Evolutionary conservation across 2,113 vertebrate species (phyloP).

Genomic region (Pionites leucogaster): DNA sequence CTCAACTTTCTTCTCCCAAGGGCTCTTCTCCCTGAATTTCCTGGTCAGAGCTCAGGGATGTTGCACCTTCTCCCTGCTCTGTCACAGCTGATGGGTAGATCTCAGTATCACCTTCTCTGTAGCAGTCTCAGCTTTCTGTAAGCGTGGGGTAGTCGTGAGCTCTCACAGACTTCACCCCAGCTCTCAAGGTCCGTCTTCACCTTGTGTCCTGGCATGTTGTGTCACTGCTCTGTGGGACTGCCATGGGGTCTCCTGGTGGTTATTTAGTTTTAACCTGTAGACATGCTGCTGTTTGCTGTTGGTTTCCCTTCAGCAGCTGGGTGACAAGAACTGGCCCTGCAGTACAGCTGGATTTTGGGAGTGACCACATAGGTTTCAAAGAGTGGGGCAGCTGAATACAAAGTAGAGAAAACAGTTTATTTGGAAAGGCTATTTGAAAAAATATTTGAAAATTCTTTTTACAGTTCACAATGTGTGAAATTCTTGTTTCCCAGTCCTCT

Average conservation of each 20-base stretch:
- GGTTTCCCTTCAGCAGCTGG: neutral
- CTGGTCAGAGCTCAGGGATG: neutral
- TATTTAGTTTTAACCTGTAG: neutral
- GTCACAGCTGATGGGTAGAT: neutral
- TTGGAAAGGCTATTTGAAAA: neutral
- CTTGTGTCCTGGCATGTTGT: neutral
- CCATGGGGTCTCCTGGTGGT: neutral
- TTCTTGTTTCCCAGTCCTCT: neutral
- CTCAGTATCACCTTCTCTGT: neutral
- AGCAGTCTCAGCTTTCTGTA: neutral
- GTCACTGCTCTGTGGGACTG: neutral
- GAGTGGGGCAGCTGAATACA: neutral
- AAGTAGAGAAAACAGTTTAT: neutral
- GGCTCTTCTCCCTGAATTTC: neutral
- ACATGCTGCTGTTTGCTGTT: neutral
- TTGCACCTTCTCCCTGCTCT: neutral
- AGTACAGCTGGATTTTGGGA: neutral
- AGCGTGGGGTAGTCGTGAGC: accelerated
- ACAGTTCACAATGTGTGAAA: neutral
- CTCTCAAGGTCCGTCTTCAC: neutral
- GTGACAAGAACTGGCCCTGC: neutral
- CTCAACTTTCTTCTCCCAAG: neutral
- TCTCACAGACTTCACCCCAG: neutral
- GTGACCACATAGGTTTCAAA: neutral
- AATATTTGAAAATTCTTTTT: neutral